Evolutionary conservation across 2,888 invertebrate genomes (phyloP).

Genomic region (Dynastes grantii): DNA sequence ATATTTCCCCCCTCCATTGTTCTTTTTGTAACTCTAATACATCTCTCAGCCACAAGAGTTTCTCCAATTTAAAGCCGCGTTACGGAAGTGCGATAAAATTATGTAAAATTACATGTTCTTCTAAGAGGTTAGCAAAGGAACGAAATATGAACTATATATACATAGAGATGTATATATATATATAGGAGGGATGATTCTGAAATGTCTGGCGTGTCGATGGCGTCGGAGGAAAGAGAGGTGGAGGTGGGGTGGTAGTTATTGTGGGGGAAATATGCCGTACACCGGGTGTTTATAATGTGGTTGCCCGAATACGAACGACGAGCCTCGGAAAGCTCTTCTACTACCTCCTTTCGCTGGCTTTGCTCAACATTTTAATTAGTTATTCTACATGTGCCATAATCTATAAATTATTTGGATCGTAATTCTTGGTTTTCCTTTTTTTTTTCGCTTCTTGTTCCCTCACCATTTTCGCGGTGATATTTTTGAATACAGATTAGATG

Average conservation of each 20-base stretch:
- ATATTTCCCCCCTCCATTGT: no score
- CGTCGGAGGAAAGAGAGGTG: slow-evolving; percentile 7
- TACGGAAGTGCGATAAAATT: slow-evolving; percentile 52
- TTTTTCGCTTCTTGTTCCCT: neutral
- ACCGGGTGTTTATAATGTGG: slow-evolving; percentile 70
- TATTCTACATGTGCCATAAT: slow-evolving; percentile 69
- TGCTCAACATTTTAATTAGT: slow-evolving; percentile 69
- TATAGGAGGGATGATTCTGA: slow-evolving; percentile 24
- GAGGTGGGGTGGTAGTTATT: slow-evolving; percentile 53
- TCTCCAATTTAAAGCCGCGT: slow-evolving; percentile 16
- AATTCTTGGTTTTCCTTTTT: slow-evolving; percentile 17
- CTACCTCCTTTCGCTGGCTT: slow-evolving; percentile 61
- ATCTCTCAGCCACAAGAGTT: neutral
- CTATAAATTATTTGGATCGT: slow-evolving; percentile 64
- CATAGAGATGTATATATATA: neutral
- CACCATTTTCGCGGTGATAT: slow-evolving; percentile 9
- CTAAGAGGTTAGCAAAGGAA: slow-evolving; percentile 46
- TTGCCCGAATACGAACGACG: slow-evolving; percentile 65
- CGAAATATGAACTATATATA: slow-evolving; percentile 16
- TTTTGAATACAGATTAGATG: slow-evolving; percentile 9
- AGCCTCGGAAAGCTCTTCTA: slow-evolving; percentile 54
- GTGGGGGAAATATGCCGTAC: slow-evolving; percentile 60
- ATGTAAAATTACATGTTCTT: slow-evolving; percentile 52
- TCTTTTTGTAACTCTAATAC: no score
- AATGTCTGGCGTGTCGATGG: slow-evolving; percentile 32